Base-by-base conservation (phyloP, 2,888 invertebrate species). In the Rhimphoctona megacephalus region DNA sequence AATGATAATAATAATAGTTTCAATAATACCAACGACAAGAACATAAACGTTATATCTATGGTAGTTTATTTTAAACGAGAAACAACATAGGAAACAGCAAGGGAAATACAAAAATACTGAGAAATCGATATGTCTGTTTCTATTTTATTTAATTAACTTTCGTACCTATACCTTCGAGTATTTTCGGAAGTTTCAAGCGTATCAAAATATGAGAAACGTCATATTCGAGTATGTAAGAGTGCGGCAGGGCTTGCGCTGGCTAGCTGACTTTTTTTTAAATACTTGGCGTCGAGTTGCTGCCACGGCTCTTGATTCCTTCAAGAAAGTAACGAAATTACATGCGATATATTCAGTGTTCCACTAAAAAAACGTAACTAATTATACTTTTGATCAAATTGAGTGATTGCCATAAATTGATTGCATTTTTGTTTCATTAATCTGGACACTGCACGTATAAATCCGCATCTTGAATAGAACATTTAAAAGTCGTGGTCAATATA, bases 121-220 rank as follows among this genome's bases (percentile, higher is more conserved):
- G 49, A 36, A 77, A 77, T 66, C 36, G 77, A 77, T 66, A 66
- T 8, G 22, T 22, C 36, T 66, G 33, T 77, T 54, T 25, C 8
- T 17, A 30, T 70, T 7, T 30, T 70, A n/a, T 30, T 7, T 46
- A 49, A 33, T 49, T 14, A 7, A 77, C 19, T 64, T 33, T 49
- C 49, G 33, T 33, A 33, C 64, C 43, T 17, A n/a, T n/a, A 17
- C 9, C 6, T 49, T 39, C 43, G 39, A 25, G 11, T 36, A 73
- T 19, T 73, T 57, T 57, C 39, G 22, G 22, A 19, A 2, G 57
- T 11, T 9, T 57, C 6, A 57, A 57, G n/a, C 1, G 57, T 11
- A 57, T 57, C 1, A 57, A 57, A 25, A n/a, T n/a, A n/a, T n/a
- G n/a, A n/a, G n/a, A n/a, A n/a, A n/a, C n/a, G n/a, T n/a, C n/a